Evolutionary conservation across 2,113 vertebrate species (phyloP), one percentile per base, ranked within the genome.

Genomic region (Lasiurus borealis): DNA sequence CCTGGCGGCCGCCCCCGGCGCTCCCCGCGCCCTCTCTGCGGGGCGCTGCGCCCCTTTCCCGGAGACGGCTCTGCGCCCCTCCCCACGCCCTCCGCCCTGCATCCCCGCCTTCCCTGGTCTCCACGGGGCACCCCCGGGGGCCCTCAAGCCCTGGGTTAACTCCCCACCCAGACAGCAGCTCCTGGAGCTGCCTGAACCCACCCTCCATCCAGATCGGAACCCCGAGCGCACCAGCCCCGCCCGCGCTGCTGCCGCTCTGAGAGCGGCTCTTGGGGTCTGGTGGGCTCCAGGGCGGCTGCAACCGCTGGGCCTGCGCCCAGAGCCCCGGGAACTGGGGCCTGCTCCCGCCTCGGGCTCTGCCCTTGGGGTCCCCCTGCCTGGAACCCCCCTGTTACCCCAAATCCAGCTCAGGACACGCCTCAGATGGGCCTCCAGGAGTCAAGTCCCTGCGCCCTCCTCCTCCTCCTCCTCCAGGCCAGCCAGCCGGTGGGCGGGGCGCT

Each of bases 41-140:
- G 59, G 18, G 44, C 23, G 18, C 7, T 0, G 29, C 8, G 0
- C 2, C 12, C 54, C 48, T 44, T 40, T 50, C 27, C 9, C 0
- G 14, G 12, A 4, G 44, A n/a, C 8, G 3, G 48, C 62, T 10
- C 57, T 11, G 31, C 0, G 2, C 29, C 18, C 57, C 40, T 86
- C 57, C 40, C 3, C 40, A 8, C 8, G 23, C 3, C 8, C 25
- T 68, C 29, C 10, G 2, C 15, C 34, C 27, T 31, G 23, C 14
- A 27, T 40, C 48, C 80, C 69, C 14, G 16, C 36, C 31, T 34
- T 57, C 44, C 85, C 40, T 18, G 25, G 81, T 69, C 23, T 44
- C 23, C 8, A 7, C 34, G 19, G 46, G 71, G 5, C 40, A 75
- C 13, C 9, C 52, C n/a, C n/a, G n/a, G n/a, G n/a, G n/a, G n/a